Evolutionary conservation across 2,888 invertebrate species (phyloP), one percentile per base, ranked within the genome.

Genomic region (Drosophila lacicola): DNA sequence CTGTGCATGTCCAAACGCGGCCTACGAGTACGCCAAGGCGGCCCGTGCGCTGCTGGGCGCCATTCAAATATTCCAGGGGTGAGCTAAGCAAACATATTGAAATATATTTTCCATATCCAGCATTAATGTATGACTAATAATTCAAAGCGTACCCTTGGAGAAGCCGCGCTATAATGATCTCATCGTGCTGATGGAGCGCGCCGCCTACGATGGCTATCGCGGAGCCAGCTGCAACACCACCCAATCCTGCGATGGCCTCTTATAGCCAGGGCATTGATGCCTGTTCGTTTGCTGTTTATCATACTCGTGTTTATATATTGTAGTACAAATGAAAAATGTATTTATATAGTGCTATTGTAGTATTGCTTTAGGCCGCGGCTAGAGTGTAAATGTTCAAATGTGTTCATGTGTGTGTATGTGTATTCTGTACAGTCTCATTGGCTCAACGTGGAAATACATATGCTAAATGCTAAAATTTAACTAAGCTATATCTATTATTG

Each of bases 41-140:
- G 96, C 95, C n/a, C 96, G 96, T 76, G 94, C 96, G 72, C 91
- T 97, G 11, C 87, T 97, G 61, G 95, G 96, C 88, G 95, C 95
- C 49, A 94, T 95, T 17, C 95, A 95, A 86, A 92, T 96, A 68
- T 93, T 96, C 75, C 93, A 95, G 85, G 94, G 94, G 95, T 96
- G 93, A 89, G 72, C 58, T 13, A 8, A 34, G 17, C 14, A 33
- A 29, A 44, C 13, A 37, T 25, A n/a, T 45, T 9, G 13, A 9
- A 2, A 50, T 25, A 10, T 17, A 39, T 50, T 25, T 8, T 11
- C 33, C 19, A 46, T n/a, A 33, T 13, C 19, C 9, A 6, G 10
- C n/a, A 10, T 34, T 13, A 29, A 11, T 10, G 14, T 33, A 9
- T 29, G 19, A 34, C 6, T n/a, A 34, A 62, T 37, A 34, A 37